Evolutionary conservation across 2,888 invertebrate genomes (phyloP).

Genomic region (Heliothis peltigera): DNA sequence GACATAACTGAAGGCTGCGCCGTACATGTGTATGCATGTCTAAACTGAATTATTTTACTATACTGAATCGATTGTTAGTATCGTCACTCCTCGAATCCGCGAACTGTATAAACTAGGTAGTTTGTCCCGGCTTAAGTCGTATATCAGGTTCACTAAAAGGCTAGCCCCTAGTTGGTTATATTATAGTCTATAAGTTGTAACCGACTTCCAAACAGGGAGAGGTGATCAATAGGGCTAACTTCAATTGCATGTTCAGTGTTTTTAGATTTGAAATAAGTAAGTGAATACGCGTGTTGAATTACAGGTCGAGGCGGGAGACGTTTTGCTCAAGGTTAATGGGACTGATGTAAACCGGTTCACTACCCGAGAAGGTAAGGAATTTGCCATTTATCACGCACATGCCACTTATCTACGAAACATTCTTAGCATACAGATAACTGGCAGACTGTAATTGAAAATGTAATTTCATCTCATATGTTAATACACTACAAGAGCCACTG

Average conservation of each 20-base stretch:
- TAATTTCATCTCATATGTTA: conserved; percentile 62
- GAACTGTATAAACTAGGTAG: conserved; percentile 26
- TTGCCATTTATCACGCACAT: conserved; percentile 81
- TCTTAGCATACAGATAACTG: conserved; percentile 67
- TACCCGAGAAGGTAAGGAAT: conserved; percentile 96
- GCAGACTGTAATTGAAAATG: conserved; percentile 61
- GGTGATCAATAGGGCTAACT: too few relatives aligned
- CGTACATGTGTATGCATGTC: conserved; percentile 41
- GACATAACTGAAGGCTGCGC: conserved; percentile 32
- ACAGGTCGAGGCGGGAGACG: conserved; percentile 98
- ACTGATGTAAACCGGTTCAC: conserved; percentile 97
- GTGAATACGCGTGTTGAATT: conserved; percentile 80
- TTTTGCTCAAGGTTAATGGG: conserved; percentile 97
- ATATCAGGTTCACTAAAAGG: conserved; percentile 25
- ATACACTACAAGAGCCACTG: conserved; percentile 68
- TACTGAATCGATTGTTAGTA: conserved; percentile 43
- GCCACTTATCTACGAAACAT: conserved; percentile 73
- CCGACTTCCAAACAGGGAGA: too few relatives aligned
- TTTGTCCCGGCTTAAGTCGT: conserved; percentile 30
- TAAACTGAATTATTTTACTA: conserved; percentile 47
- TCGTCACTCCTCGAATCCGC: conserved; percentile 38
- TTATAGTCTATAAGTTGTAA: too few relatives aligned
- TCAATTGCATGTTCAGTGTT: conserved; percentile 34
- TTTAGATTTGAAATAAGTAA: conserved; percentile 65
- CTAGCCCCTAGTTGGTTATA: conserved; percentile 1